Percentiles rank a stretch among this genome's conserved stretches.
These are phyloP conservation scores for Pollenia amentaria DNA, from an alignment of 2,888 invertebrate species.

Conservation along the genomic window DNA sequence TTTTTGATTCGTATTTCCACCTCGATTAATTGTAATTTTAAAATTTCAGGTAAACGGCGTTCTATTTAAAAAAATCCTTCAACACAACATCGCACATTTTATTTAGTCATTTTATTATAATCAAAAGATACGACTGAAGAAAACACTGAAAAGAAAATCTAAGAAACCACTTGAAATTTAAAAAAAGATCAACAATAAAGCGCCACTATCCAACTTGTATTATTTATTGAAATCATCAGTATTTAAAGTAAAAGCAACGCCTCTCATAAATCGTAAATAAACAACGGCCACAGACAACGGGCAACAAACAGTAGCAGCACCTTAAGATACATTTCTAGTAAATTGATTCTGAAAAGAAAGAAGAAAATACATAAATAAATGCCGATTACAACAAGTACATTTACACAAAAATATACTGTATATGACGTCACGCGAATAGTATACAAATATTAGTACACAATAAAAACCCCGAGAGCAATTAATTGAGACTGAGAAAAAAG, in stretches of 20 bases:
- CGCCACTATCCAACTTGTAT: conserved; percentile 60
- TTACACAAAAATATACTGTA: conserved; percentile 22
- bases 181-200: conserved; percentile 54
- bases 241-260: conserved; percentile 64
- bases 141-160: neutral
- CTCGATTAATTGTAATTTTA: conserved; percentile 42
- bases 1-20: neutral
- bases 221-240: conserved; percentile 62
- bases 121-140: conserved; percentile 23
- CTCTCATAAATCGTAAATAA: conserved; percentile 56
- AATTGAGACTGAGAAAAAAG: conserved; percentile 11
- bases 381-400: neutral
- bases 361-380: conserved; percentile 6
- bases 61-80: conserved; percentile 34
- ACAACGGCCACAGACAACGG: conserved; percentile 33
- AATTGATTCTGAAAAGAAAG: conserved; percentile 49
- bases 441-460: conserved; percentile 3
- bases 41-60: conserved; percentile 52
- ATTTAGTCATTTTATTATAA: conserved; percentile 23
- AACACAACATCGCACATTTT: conserved; percentile 39
- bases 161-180: conserved; percentile 55
- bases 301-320: conserved; percentile 1
- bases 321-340: conserved; percentile 40
- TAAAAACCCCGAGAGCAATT: neutral
- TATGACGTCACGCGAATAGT: conserved; percentile 47